These are phyloP conservation scores for Callithrix jacchus DNA, from an alignment of 2,113 vertebrate genomes.

Conservation along the genomic window DNA sequence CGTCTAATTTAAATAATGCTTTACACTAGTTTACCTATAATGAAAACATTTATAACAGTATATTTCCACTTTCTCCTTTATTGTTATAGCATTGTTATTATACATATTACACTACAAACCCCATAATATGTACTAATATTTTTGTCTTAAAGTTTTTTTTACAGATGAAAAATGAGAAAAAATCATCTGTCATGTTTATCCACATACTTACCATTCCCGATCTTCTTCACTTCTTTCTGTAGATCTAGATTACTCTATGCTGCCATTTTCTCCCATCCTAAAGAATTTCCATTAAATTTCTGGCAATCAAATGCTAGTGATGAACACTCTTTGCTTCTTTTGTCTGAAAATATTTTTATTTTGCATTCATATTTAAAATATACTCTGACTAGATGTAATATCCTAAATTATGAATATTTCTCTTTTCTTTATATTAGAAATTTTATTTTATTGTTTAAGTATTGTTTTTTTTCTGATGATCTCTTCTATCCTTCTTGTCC, in stretches of 20 bases:
- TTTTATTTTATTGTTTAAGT: not conserved
- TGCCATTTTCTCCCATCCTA: not conserved
- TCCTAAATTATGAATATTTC: not conserved
- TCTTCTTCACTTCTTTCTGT: not conserved
- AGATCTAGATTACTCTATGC: not conserved
- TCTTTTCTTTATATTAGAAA: not conserved
- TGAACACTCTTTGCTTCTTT: not conserved
- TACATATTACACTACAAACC: not conserved
- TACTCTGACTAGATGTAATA: not conserved
- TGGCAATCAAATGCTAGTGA: not conserved
- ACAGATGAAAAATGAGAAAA: not conserved
- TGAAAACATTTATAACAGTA: not conserved
- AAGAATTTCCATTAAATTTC: not conserved
- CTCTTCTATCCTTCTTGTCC: not conserved
- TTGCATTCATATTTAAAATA: not conserved
- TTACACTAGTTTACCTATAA: not conserved
- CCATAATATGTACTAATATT: not conserved
- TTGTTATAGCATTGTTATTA: not conserved
- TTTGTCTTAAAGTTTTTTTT: not conserved
- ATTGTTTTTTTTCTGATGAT: not conserved
- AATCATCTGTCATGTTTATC: not conserved
- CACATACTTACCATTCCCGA: not conserved
- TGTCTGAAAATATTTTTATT: not conserved
- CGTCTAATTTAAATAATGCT: not conserved
- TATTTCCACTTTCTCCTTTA: not conserved